Conservation (phyloP, 1,140 invertebrate genomes). For the Amphibalanus amphitrite region DNA sequence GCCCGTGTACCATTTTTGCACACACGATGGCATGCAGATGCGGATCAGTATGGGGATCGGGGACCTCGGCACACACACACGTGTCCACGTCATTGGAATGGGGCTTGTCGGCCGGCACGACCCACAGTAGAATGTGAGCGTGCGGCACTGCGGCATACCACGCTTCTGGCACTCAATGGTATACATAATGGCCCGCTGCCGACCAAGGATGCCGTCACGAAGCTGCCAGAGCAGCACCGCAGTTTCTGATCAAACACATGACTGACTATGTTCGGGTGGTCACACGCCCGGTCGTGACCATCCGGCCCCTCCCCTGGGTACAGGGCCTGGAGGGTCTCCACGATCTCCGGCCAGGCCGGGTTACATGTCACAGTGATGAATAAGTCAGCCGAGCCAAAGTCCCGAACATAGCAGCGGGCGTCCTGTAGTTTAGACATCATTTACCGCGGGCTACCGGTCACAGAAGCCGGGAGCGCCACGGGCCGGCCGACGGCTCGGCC, state of each 20-base stretch:
- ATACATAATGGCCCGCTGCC: slow-evolving; percentile 17
- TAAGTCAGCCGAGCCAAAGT: slow-evolving; percentile 25
- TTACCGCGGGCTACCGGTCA: slow-evolving; percentile 18
- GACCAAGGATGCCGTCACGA: slow-evolving; percentile 16
- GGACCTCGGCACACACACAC: slow-evolving; percentile 21
- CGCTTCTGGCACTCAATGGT: slow-evolving; percentile 29
- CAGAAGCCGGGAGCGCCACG: slow-evolving; percentile 10
- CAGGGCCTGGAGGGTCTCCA: slow-evolving; percentile 11
- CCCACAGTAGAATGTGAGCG: slow-evolving; percentile 24
- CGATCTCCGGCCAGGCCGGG: slow-evolving; percentile 26
- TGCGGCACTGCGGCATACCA: slow-evolving; percentile 23
- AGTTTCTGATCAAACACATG: slow-evolving; percentile 14
- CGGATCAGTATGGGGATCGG: slow-evolving; percentile 18
- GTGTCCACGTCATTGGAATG: slow-evolving; percentile 19
- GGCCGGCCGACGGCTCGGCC: neutral
- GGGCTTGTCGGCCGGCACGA: slow-evolving; percentile 14
- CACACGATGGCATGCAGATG: slow-evolving; percentile 16
- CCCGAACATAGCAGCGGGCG: slow-evolving; percentile 22
- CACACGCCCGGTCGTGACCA: neutral
- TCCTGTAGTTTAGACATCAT: slow-evolving; percentile 20
- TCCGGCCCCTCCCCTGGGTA: neutral
- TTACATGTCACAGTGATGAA: slow-evolving; percentile 31
- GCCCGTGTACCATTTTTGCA: slow-evolving; percentile 22
- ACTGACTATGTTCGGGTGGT: slow-evolving; percentile 17
- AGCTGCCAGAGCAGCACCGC: slow-evolving; percentile 12